Percentiles rank a stretch among this genome's conserved stretches.
These are phyloP conservation scores for Trematocara zebra DNA, from an alignment of 2,113 vertebrate genomes.

Conservation along the genomic window DNA sequence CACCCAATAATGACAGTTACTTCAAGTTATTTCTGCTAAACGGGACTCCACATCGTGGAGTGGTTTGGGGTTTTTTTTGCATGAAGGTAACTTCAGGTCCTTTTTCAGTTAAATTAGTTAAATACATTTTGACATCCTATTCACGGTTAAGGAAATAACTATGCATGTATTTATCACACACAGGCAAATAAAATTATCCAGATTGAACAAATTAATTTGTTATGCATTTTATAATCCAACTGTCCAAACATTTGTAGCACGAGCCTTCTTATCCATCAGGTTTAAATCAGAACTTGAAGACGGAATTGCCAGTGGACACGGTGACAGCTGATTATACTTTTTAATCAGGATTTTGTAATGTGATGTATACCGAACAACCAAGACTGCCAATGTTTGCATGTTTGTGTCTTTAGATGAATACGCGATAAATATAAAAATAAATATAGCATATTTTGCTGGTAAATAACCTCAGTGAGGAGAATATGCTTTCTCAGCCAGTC, in stretches of 20 bases:
- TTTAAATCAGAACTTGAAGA: background rate
- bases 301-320: background rate
- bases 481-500: background rate
- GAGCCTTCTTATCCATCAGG: background rate
- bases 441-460: background rate
- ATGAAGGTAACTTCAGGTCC: background rate
- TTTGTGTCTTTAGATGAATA: background rate
- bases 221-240: background rate
- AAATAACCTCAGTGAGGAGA: background rate
- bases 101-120: background rate
- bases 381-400: background rate
- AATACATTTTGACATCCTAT: background rate
- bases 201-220: background rate
- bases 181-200: background rate
- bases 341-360: background rate
- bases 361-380: background rate
- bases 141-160: background rate
- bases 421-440: background rate
- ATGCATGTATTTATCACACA: background rate
- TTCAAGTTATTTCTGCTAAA: background rate
- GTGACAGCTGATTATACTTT: background rate
- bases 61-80: rapidly evolving
- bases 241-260: background rate
- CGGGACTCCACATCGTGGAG: background rate
- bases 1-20: background rate